Evolutionary conservation across 2,113 vertebrate genomes (phyloP), one percentile per base, ranked within the genome.

Genomic region (Aythya baeri): DNA sequence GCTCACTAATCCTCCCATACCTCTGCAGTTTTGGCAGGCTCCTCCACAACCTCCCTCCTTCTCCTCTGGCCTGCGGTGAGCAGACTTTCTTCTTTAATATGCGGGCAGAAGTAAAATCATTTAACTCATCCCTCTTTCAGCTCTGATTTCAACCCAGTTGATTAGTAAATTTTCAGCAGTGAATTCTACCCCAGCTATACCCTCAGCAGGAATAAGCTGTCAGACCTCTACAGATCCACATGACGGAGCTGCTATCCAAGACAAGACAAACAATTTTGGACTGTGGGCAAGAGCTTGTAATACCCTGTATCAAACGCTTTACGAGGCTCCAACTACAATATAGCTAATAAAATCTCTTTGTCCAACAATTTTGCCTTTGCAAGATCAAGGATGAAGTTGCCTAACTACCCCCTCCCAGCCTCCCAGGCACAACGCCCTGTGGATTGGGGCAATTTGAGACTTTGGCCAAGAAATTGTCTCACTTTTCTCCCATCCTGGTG

Each of bases 401-500:
- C 14, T 3, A 93, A 91, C 61, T 71, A 26, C 17, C 81, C 80
- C 76, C 76, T 87, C 87, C 36, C 59, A 83, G 59, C 63, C 41
- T 59, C 70, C 34, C 76, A 67, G 72, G 86, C 66, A 88, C 85
- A 93, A 85, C 85, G 94, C 80, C 73, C 79, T 79, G 93, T 66
- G 90, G 86, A 94, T 75, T 92, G 70, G 32, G 94, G 70, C 57
- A 93, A 95, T 72, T 83, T 61, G 74, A 91, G 85, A 61, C 76
- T 93, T 75, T 78, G 73, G 74, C 54, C 31, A 78, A 88, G 52
- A 88, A 94, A 93, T 91, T 93, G 65, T 96, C 65, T 91, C 52
- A 22, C 61, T 97, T 96, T 86, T 86, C 68, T 90, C 57, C 43
- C 46, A 29, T 83, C 72, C 54, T 96, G 88, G 94, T 95, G 90